Base-by-base conservation (phyloP, 2,113 vertebrate genomes). In the Rhea americana region DNA sequence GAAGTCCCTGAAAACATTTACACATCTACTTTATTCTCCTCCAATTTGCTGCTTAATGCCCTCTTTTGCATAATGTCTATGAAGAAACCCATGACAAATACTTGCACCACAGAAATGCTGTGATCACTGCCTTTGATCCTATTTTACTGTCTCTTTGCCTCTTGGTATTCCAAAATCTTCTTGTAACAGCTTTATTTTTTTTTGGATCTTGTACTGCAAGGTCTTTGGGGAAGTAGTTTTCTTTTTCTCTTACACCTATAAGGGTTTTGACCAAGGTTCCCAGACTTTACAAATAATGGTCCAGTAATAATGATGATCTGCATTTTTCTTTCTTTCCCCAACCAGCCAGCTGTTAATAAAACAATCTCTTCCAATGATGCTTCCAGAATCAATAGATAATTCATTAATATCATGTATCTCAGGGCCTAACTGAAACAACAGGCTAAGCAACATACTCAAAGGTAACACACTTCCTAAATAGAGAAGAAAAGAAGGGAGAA, bases 381-480 rank as follows among this genome's bases (percentile, higher is more conserved):
- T 35, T 90, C 51, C 86, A 66, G 37, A 90, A 94, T 94, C 90
- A 68, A 93, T 47, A 92, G 79, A 24, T 70, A 93, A 92, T 90
- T 92, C 75, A 89, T 67, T 73, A 93, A 59, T 16, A 85, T 82
- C 78, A 67, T 11, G 75, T 70, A 74, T 93, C 56, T 94, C 59
- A 37, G 65, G 85, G 72, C 43, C 79, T 77, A 94, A 91, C 3
- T 70, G 89, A 81, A 89, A 93, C 56, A 83, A 83, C 32, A 81
- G 56, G 56, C 28, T 72, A 51, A 91, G 56, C 51, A 88, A 75
- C 68, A 26, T 7, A 88, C 48, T 93, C 65, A 15, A 77, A 68
- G 35, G 39, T 47, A 91, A 59, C 26, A 79, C 14, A 48, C 55
- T 16, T 89, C 76, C 62, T 85, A 79, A 77, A 88, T 0, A 78